Evolutionary conservation across 2,888 invertebrate species (phyloP).

Genomic region (Latheticus oryzae): DNA sequence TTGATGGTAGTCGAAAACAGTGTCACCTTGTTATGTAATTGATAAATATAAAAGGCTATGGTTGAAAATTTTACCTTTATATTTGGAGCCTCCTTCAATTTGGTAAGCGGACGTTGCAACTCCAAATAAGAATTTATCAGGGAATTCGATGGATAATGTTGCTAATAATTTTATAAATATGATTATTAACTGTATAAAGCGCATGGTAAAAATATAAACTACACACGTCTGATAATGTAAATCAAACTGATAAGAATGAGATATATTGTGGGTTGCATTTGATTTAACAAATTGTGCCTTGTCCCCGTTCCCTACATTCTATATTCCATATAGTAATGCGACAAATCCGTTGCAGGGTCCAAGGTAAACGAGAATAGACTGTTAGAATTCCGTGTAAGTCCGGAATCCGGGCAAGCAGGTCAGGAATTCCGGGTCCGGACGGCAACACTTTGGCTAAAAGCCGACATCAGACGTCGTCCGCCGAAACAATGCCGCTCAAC

Average conservation of each 20-base stretch:
- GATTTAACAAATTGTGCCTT: too few species aligned
- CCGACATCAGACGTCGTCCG: conserved; percentile 68
- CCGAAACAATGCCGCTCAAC: conserved; percentile 57
- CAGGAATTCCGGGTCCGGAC: conserved; percentile 79
- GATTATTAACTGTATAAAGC: too few species aligned
- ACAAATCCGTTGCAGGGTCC: conserved; percentile 72
- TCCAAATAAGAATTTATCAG: conserved; percentile 71
- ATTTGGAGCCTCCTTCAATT: conserved; percentile 72
- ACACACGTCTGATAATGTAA: too few species aligned
- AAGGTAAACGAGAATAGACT: conserved; percentile 86
- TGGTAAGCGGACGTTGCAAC: conserved; percentile 73
- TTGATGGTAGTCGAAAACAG: conserved; percentile 71
- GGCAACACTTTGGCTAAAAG: conserved; percentile 82
- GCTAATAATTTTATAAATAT: too few species aligned
- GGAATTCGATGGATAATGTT: conserved; percentile 65
- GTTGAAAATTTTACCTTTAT: conserved; percentile 43
- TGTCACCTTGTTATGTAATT: conserved; percentile 65
- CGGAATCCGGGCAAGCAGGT: conserved; percentile 67
- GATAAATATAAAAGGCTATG: too few species aligned
- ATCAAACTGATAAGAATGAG: too few species aligned
- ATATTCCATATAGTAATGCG: conserved; percentile 14
- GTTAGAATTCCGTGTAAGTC: conserved; percentile 84
- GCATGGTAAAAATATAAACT: too few species aligned
- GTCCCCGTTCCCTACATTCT: not conserved
- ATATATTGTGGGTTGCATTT: too few species aligned